Conservation (phyloP, 2,888 invertebrate species). For the Orthonevra nobilis region DNA sequence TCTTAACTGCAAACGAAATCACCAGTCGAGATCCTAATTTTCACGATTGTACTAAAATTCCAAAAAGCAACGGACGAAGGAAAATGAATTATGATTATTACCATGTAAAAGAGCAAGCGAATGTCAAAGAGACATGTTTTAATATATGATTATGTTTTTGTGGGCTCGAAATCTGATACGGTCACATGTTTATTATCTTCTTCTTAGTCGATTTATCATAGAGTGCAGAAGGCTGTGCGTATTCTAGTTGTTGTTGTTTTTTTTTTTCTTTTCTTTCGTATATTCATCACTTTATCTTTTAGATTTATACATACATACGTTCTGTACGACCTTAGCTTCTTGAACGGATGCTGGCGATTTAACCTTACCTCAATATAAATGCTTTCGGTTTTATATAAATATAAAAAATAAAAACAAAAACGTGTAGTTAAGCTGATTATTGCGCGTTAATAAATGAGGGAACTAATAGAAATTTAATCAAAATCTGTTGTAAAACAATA, state of each 20-base stretch:
- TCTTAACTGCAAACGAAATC: conserved; percentile 56
- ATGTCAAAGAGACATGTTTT: conserved; percentile 80
- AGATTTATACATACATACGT: too few relatives aligned
- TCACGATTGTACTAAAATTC: conserved; percentile 62
- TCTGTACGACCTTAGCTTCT: too few relatives aligned
- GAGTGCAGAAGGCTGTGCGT: conserved; percentile 69
- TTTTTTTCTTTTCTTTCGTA: conserved; percentile 57
- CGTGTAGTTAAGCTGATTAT: too few relatives aligned
- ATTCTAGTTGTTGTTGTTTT: conserved; percentile 53
- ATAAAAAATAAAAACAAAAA: too few relatives aligned
- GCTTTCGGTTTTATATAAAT: too few relatives aligned
- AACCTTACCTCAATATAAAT: too few relatives aligned
- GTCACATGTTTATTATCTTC: conserved; percentile 71
- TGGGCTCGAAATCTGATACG: conserved; percentile 80
- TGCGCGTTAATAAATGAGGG: too few relatives aligned
- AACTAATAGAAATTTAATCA: too few relatives aligned
- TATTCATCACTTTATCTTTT: conserved; percentile 65
- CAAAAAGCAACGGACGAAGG: conserved; percentile 71
- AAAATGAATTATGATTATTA: conserved; percentile 81
- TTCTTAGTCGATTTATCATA: conserved; percentile 70
- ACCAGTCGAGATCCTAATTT: conserved; percentile 67
- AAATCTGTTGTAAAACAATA: too few relatives aligned
- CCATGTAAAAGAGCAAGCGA: conserved; percentile 80
- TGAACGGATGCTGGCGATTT: too few relatives aligned
- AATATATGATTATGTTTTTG: conserved; percentile 80